Evolutionary conservation across 1,140 invertebrate species (phyloP), one percentile per base, ranked within the genome.

Genomic region (Sinonovacula constricta): DNA sequence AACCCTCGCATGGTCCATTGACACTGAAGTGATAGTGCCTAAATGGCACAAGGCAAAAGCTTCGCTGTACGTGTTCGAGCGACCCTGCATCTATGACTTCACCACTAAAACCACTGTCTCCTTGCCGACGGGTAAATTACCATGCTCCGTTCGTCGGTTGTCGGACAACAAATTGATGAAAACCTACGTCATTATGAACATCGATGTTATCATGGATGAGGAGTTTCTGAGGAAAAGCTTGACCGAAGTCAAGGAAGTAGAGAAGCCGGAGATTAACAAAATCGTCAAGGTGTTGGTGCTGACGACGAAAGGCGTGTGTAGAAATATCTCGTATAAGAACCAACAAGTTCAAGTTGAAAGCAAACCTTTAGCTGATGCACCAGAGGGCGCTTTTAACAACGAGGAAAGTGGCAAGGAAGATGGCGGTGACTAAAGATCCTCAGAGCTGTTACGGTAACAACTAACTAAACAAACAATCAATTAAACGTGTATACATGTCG

Each of bases 301-400:
- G 28, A 72, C 69, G 14, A 72, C 75, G 22, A 63, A 57, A 62
- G 75, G 75, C 26, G 56, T 69, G 2, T 77, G 75, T n/a, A 77
- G 34, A 26, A 62, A 68, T 22, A 36, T 68, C n/a, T 57, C 63
- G 0, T 77, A 31, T 7, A 77, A 60, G 57, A 77, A 77, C 30
- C 75, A 77, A 24, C 75, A 77, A 33, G 75, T 77, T 33, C 18
- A 69, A 51, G 75, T 77, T n/a, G 53, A 77, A 31, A 67, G 65
- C 33, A 30, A 36, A 1, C 24, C 28, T 7, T 51, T 77, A 14
- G n/a, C n/a, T n/a, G n/a, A n/a, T n/a, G n/a, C n/a, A n/a, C n/a
- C n/a, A n/a, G n/a, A n/a, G n/a, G n/a, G n/a, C n/a, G n/a, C n/a
- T n/a, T n/a, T n/a, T n/a, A n/a, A n/a, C n/a, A n/a, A n/a, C n/a